Conservation (phyloP, 2,797 vertebrate species). For the Botia almorhae region DNA sequence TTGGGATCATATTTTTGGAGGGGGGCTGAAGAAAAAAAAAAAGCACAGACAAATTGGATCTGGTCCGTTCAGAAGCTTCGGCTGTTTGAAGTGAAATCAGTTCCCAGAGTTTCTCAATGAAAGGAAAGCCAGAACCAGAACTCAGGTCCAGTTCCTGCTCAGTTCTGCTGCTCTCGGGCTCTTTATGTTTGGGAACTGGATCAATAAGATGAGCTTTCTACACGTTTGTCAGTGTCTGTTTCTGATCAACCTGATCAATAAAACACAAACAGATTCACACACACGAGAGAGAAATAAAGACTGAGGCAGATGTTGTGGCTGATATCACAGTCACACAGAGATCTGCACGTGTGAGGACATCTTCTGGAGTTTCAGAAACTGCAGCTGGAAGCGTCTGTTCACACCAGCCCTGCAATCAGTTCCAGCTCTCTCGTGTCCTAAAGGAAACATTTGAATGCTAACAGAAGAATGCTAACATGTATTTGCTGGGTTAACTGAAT, state of each 20-base stretch:
- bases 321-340: slow-evolving; percentile 60
- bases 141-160: slow-evolving; percentile 57
- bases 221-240: slow-evolving; percentile 25
- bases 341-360: background rate
- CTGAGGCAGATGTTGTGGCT: slow-evolving; percentile 64
- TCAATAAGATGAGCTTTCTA: slow-evolving; percentile 41
- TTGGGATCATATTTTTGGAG: slow-evolving; percentile 78
- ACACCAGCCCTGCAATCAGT: background rate
- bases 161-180: slow-evolving; percentile 49
- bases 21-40: slow-evolving; percentile 89
- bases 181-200: slow-evolving; percentile 39
- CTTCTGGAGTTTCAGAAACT: no score
- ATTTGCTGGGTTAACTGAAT: background rate
- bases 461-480: no score
- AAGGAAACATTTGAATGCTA: no score
- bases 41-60: slow-evolving; percentile 88
- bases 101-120: slow-evolving; percentile 73
- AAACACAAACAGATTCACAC: background rate
- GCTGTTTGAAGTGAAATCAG: slow-evolving; percentile 87
- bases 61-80: slow-evolving; percentile 74
- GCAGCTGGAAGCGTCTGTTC: background rate
- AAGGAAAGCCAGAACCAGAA: slow-evolving; percentile 54
- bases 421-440: no score
- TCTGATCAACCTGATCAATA: slow-evolving; percentile 15
- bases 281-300: background rate